Conservation (phyloP, 2,797 vertebrate species). For the Pseudochirops corinnae region DNA sequence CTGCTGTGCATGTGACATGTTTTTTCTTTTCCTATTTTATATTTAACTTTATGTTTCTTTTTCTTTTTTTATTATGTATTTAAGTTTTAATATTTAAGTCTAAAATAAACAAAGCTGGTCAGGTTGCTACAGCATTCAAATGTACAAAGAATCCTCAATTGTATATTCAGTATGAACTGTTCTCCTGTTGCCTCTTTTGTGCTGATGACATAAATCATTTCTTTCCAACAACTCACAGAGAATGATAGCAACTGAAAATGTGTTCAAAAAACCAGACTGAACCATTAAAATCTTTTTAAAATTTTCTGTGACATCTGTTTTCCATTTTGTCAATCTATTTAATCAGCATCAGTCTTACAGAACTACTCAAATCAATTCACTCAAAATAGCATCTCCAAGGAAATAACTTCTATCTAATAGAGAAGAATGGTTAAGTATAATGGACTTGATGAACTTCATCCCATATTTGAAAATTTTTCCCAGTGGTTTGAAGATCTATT, state of each 20-base stretch:
- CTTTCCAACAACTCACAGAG: slow-evolving; percentile 40
- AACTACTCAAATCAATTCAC: slow-evolving; percentile 76
- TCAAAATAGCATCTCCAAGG: slow-evolving; percentile 77
- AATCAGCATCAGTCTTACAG: slow-evolving; percentile 78
- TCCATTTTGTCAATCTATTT: slow-evolving; percentile 79
- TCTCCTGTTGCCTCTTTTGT: slow-evolving; percentile 46
- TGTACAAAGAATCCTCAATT: not conserved
- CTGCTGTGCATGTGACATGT: no score
- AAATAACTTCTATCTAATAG: slow-evolving; percentile 67
- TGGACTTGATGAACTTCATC: slow-evolving; percentile 68
- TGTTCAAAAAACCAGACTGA: slow-evolving; percentile 64
- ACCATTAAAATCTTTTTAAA: slow-evolving; percentile 73
- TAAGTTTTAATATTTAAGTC: no score
- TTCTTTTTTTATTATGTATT: no score
- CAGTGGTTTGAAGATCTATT: slow-evolving; percentile 57
- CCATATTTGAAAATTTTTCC: slow-evolving; percentile 60
- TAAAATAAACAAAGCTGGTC: slow-evolving; percentile 21
- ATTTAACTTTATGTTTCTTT: no score
- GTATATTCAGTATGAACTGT: not conserved
- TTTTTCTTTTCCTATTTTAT: no score
- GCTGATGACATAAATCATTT: slow-evolving; percentile 55
- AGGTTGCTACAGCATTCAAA: not conserved
- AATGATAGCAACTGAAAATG: slow-evolving; percentile 60
- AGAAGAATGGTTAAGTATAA: slow-evolving; percentile 58
- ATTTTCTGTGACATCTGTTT: slow-evolving; percentile 77